Percentiles rank a stretch among this genome's conserved stretches.
Conservation (phyloP, 2,113 vertebrate genomes). For the Gnathonemus longibarbis region DNA sequence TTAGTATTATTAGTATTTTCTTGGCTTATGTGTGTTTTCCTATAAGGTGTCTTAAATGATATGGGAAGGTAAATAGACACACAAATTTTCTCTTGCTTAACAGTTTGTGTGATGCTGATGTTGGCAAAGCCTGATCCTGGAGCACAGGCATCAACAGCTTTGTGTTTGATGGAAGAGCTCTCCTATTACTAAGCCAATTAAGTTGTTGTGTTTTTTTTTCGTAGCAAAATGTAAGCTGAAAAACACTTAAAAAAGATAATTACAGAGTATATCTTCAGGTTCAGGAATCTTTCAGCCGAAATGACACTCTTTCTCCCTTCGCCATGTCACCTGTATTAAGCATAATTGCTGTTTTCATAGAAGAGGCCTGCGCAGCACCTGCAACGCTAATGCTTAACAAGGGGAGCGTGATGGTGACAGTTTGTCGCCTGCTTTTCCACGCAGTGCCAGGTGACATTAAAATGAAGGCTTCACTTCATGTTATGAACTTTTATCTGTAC, state of each 20-base stretch:
- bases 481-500: neutral
- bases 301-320: neutral
- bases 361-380: neutral
- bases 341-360: neutral
- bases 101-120: neutral
- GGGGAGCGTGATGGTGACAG: neutral
- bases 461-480: neutral
- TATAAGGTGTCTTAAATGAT: neutral
- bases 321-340: neutral
- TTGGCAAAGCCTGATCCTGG: neutral
- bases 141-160: neutral
- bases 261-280: neutral
- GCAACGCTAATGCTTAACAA: neutral
- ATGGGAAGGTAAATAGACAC: neutral
- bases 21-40: neutral
- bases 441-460: neutral
- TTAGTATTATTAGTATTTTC: neutral
- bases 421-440: neutral
- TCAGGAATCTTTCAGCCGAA: neutral
- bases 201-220: neutral
- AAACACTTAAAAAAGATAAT: neutral
- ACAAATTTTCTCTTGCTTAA: neutral
- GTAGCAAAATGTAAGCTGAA: neutral
- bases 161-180: neutral
- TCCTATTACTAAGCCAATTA: neutral